phyloP scores from a whole-genome alignment of 1,140 invertebrate species.

The Sinella curviseta region DNA sequence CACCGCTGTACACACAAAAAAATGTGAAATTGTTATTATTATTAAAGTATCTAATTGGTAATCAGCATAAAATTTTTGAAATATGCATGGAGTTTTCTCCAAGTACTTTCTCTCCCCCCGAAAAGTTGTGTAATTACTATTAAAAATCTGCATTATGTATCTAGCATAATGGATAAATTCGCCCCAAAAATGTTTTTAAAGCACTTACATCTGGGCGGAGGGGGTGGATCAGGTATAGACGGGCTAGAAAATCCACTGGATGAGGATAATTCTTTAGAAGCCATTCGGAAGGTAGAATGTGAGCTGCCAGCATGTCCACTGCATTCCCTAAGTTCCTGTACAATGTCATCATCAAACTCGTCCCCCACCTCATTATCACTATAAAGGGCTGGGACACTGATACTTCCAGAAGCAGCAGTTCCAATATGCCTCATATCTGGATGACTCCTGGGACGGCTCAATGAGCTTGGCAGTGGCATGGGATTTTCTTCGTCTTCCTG shows the following conservation, averaged over 20 bases:
- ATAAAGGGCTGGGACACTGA: constrained; percentile 43
- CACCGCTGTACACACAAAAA: neutral
- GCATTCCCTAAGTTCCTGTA: constrained; percentile 43
- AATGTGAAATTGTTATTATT: neutral
- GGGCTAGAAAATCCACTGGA: constrained; percentile 51
- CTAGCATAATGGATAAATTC: too few relatives aligned
- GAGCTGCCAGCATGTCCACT: constrained; percentile 10
- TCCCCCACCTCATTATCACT: constrained; percentile 36
- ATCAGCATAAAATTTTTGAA: neutral
- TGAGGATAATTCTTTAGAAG: constrained; percentile 40
- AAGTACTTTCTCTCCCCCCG: neutral
- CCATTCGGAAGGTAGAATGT: constrained; percentile 36
- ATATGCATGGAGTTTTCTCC: neutral
- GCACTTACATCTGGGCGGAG: constrained; percentile 40
- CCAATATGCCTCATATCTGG: constrained; percentile 36
- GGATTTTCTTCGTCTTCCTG: constrained; percentile 40
- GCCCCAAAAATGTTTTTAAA: neutral
- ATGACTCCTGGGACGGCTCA: constrained; percentile 38
- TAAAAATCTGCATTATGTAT: neutral
- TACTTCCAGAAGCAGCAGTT: constrained; percentile 29
- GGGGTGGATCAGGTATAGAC: constrained; percentile 53
- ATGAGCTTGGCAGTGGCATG: constrained; percentile 38
- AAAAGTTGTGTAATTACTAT: neutral
- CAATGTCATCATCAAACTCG: constrained; percentile 42
- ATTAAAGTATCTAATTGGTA: neutral